Base-by-base conservation (phyloP, 2,113 vertebrate genomes). In the Leuciscus idus region DNA sequence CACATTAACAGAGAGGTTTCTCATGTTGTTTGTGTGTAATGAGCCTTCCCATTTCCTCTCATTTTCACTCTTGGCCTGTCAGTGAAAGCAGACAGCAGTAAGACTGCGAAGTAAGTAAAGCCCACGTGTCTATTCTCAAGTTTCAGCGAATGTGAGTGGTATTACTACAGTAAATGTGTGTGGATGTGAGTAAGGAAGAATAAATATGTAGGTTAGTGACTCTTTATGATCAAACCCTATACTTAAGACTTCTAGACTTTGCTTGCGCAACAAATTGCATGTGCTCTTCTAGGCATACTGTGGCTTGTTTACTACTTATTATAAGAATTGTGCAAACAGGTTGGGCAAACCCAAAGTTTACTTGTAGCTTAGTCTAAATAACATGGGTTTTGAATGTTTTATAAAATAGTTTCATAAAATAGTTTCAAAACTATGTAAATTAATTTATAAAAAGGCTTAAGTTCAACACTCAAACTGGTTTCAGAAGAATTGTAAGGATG, bases 1-100 rank as follows among this genome's bases (percentile, higher is more conserved):
- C 28, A 28, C 36, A 57, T 72, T 68, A 61, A 15, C 48, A 74
- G 23, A 84, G n/a, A 84, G 70, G 55, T 39, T 50, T 78, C 28
- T 78, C 21, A 30, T 57, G 33, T 84, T 89, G 90, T 90, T 91
- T 84, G 79, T 1, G 81, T 93, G 33, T 84, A 57, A 48, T 66
- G 8, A 23, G 10, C 46, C 12, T 75, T 59, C 55, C 23, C 79
- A 57, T 61, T 8, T 61, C 11, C 81, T 84, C 72, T 86, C 61
- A 21, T 87, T 80, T 82, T 83, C 80, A 89, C 82, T 2, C 83
- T 80, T 23, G 84, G 28, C 75, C 59, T 77, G 62, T 13, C 82
- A 43, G 33, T 57, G 10, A 84, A 84, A 73, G 50, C 68, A 84
- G 68, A 73, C 68, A 43, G 26, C 61, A 30, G 43, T 70, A 23